Base-by-base conservation (phyloP, 1,140 invertebrate species). In the Lucilia cuprina region DNA sequence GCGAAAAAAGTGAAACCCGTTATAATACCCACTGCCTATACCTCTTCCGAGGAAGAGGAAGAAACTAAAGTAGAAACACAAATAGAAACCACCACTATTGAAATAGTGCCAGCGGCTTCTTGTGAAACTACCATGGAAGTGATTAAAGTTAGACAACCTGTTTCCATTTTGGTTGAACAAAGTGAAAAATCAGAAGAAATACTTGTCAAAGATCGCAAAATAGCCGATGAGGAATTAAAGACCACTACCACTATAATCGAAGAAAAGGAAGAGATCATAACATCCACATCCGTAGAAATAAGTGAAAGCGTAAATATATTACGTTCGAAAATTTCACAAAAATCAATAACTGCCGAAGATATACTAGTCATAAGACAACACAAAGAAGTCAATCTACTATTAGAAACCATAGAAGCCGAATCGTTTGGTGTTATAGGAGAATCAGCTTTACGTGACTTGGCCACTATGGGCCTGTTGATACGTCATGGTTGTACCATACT, bases 351-450 rank as follows among this genome's bases (percentile, higher is more conserved):
- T 12, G 86, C 88, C 17, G 88, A 90, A 85, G 91, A 91, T 82
- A 86, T 91, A 13, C 60, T 87, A 35, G 86, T 86, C 21, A 86
- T 91, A 50, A 87, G 87, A 41, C 86, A 87, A 13, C 88, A 90
- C 74, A 93, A 93, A 65, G 95, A 96, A 91, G 94, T 97, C 21
- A 94, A 95, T 86, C 94, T 96, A 90, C 92, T 96, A 34, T 92
- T 97, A 85, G 94, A 96, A 87, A 92, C 94, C 1, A 93, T 96
- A 9, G 94, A 95, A 85, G 95, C 93, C 0, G 94, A 94, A 86
- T 95, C 96, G 87, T 97, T 97, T 91, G 96, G 95, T 0, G 94
- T 94, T 14, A 89, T 86, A n/a, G 96, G 95, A 19, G 94, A 96
- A 91, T 93, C 93, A 34, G 95, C 96, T 2, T 91, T 97, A 74